Evolutionary conservation across 2,888 invertebrate species (phyloP).

Genomic region (Drosophila setosimentum): DNA sequence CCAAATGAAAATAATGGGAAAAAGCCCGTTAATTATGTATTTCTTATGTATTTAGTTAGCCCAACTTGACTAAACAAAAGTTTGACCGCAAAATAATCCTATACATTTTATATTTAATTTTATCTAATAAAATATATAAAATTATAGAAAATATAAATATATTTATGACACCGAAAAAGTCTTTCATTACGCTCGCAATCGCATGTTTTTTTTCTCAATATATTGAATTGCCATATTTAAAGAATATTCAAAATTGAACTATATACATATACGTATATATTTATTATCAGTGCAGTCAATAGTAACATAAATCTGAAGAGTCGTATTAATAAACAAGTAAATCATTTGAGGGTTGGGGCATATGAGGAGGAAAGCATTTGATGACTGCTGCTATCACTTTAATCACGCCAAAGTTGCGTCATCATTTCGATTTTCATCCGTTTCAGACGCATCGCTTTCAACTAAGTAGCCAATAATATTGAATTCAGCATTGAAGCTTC

Average conservation of each 20-base stretch:
- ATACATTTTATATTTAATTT: no score
- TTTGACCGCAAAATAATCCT: no score
- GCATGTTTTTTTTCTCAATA: not conserved
- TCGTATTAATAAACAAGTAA: not conserved
- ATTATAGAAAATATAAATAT: not conserved
- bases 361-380: not conserved
- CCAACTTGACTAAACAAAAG: no score
- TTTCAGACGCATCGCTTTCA: constrained; percentile 37
- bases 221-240: not conserved
- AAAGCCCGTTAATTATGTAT: not conserved
- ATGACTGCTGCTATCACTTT: not conserved
- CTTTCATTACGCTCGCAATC: no score
- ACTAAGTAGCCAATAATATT: constrained; percentile 57
- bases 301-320: not conserved
- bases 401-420: not conserved
- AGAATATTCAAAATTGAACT: not conserved
- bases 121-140: no score
- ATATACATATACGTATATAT: not conserved
- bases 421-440: constrained; percentile 1
- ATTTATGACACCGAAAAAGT: not conserved
- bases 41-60: not conserved
- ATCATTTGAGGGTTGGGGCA: not conserved
- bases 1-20: not conserved
- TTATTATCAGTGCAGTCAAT: not conserved
- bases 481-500: constrained; percentile 61